Percentiles rank a stretch among this genome's conserved stretches.
Conservation (phyloP, 37 sponge, comb jelly and placozoan genomes). For the Mnemiopsis leidyi region DNA sequence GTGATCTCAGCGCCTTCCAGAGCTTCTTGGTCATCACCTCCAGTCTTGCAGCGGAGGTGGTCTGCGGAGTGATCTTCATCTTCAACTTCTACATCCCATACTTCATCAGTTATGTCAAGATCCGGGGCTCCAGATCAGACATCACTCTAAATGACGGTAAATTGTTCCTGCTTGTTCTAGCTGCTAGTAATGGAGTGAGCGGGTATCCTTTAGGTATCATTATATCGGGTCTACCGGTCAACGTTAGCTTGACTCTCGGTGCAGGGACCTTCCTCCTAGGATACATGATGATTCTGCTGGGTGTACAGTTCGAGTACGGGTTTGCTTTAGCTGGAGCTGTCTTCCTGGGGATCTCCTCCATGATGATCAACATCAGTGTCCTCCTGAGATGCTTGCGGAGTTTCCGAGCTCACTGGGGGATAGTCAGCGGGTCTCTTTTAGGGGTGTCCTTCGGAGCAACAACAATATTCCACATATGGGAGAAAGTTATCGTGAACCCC, state of each 20-base stretch:
- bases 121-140: background rate
- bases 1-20: background rate
- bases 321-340: background rate
- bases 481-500: slow-evolving; percentile 6
- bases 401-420: slow-evolving; percentile 15
- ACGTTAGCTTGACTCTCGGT: background rate
- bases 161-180: background rate
- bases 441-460: slow-evolving; percentile 6
- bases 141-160: background rate
- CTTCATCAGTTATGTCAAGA: background rate
- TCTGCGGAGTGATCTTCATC: slow-evolving; percentile 30
- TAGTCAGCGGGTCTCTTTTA: slow-evolving; percentile 18
- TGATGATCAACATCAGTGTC: background rate
- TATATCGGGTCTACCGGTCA: background rate
- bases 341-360: background rate
- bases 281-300: background rate
- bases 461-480: slow-evolving; percentile 28
- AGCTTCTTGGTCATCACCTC: background rate
- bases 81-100: slow-evolving; percentile 41
- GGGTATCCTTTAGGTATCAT: background rate
- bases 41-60: background rate
- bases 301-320: background rate
- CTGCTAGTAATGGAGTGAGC: slow-evolving; percentile 7
- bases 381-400: slow-evolving; percentile 4
- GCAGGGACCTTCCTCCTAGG: background rate